Conservation (phyloP, 2,797 vertebrate genomes). For the Hypotaenidia philippensis region DNA sequence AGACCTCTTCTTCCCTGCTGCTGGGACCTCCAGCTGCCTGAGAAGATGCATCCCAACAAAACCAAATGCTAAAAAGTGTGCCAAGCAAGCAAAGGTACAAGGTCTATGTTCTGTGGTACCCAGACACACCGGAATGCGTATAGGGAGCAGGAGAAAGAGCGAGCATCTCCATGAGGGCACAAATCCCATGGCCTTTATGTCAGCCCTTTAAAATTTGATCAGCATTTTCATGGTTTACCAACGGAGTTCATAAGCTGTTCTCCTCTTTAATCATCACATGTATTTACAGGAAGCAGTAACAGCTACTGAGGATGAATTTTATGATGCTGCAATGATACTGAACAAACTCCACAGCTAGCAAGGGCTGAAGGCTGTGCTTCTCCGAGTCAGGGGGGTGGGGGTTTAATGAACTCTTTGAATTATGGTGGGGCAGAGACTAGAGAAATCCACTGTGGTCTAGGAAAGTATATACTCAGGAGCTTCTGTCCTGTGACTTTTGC, state of each 20-base stretch:
- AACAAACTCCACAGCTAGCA: not conserved
- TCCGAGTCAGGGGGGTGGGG: not conserved
- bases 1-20: not conserved
- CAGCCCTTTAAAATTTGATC: not conserved
- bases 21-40: not conserved
- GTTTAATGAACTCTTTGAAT: not conserved
- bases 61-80: not conserved
- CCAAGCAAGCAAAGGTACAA: not conserved
- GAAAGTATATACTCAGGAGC: not conserved
- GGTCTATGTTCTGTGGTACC: fast-evolving
- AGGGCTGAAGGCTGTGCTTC: not conserved
- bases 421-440: not conserved
- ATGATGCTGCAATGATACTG: not conserved
- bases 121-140: fast-evolving
- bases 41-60: not conserved
- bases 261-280: not conserved
- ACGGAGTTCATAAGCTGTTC: constrained; percentile 1
- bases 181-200: fast-evolving
- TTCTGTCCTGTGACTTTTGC: not conserved
- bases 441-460: not conserved
- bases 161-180: fast-evolving
- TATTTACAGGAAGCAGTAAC: not conserved
- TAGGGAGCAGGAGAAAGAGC: not conserved
- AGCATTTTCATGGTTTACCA: constrained; percentile 18
- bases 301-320: not conserved